Evolutionary conservation across 2,888 invertebrate species (phyloP), one percentile per base, ranked within the genome.

Genomic region (Craniophora ligustri): DNA sequence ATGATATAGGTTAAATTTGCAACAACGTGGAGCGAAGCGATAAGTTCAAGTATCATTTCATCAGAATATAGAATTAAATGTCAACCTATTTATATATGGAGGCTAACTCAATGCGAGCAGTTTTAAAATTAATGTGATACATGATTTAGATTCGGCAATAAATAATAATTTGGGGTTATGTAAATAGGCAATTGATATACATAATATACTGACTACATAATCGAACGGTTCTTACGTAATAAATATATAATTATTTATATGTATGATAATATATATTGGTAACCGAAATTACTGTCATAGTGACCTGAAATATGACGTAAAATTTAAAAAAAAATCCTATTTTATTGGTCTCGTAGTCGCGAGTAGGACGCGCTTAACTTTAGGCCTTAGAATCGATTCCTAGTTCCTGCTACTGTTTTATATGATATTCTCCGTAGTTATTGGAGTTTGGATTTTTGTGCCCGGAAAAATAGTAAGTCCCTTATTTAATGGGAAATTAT

Each of bases 11-110:
- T 75, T 62, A 66, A 53, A 30, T 49, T 50, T 40, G 16, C 53
- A 28, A 45, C 66, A 39, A 56, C 53, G 38, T 15, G 11, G 31
- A 41, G 32, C 57, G 72, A 34, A 41, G 32, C 57, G 72, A 72
- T 75, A 72, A 72, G 72, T 72, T 75, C 72, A 72, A 67, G 58
- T 45, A 72, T 75, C 56, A 66, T 75, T 67, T 67, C 72, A 64
- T 72, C 72, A 75, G 47, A 75, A 61, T 59, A 58, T 55, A 59
- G 21, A 53, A 61, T 50, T 44, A 67, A 75, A 75, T 71, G 68
- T 59, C 71, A 74, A 60, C 26, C 36, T 65, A 61, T 60, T 65
- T 54, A 56, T 31, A 56, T 47, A 8, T 5, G 1, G 18, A 2
- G 28, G 1, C 31, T 39, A 5, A 35, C 40, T 44, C 16, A 30